Base-by-base conservation (phyloP, 1,140 invertebrate genomes). In the Drosophila triauraria region DNA sequence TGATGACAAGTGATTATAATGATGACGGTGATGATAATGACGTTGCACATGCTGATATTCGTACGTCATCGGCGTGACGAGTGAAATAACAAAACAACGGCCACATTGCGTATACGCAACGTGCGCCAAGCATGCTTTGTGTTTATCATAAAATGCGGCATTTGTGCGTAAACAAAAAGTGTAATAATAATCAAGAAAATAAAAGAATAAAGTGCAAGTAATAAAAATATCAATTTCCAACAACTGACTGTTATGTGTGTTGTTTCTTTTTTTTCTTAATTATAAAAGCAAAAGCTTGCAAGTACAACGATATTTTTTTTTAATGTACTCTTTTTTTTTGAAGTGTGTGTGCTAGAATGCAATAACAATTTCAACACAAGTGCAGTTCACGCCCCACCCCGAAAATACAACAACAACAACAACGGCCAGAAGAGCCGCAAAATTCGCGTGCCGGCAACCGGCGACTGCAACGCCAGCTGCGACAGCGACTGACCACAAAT, bases 91-190 rank as follows among this genome's bases (percentile, higher is more conserved):
- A 68, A 69, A 50, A 50, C 69, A 70, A 23, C 6, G 40, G 3
- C 9, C 57, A 57, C 64, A 78, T 62, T 78, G 75, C 75, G 75
- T 78, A 78, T 78, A 78, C 75, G 75, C 77, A 78, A 78, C 57
- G 75, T 65, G 71, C 6, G 40, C 25, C 25, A 38, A 17, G 48
- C 50, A 46, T 23, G 61, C 64, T 42, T 65, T 25, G 9, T 71
- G 69, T 30, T 38, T 20, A 38, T 60, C 53, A 42, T 47, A 38
- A 43, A 54, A 35, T 43, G 70, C 25, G 23, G 27, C 47, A 23
- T 47, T 69, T 40, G 30, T 54, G 30, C 10, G 9, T 51, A 23
- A 54, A 38, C 23, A 54, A 54, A 38, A 38, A 7, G 32, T 23
- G 32, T 54, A 40, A 40, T 25, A 56, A 56, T 40, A 40, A 40